Base-by-base conservation (phyloP, 2,113 vertebrate genomes). In the Odontophorus gujanensis region DNA sequence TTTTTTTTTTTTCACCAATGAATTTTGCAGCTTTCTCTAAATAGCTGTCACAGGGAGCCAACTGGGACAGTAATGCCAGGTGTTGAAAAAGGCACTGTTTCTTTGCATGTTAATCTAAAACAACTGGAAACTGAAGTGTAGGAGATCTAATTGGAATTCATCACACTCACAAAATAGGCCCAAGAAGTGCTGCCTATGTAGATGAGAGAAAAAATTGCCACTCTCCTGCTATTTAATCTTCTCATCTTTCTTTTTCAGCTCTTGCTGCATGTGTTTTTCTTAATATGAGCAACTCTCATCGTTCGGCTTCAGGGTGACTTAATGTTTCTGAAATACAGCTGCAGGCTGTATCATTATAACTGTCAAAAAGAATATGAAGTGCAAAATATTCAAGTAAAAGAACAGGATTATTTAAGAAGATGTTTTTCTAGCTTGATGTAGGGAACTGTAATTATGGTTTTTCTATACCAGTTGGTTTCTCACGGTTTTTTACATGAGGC, bases 331-430 rank as follows among this genome's bases (percentile, higher is more conserved):
- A 94, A 94, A 72, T 94, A 78, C 67, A 77, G 55, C 63, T 80
- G 30, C 58, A 80, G 50, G 62, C 82, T 80, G 55, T 75, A 18
- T 75, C 76, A 59, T 81, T 92, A 16, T 42, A 94, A 83, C 72
- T 95, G 90, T 84, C 92, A 94, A 80, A 87, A 84, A 26, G 57
- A 50, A 74, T 84, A 90, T 67, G 69, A 95, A 78, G 71, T 53
- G 53, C 73, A 87, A 91, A 91, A 92, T 67, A 87, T 32, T 83
- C 7, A 94, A 91, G 53, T 90, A 24, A 82, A 92, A 93, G 86
- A 58, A 0, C 68, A 77, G 62, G 72, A 58, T 95, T 90, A 72
- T 84, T 32, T 62, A 65, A 66, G 26, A 59, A 79, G 81, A 26
- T 87, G 53, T 89, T 96, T 91, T 87, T 48, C 34, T 50, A 89